A percentile compares a stretch with the other conserved stretches of the same genome.
Evolutionary conservation across 2,888 invertebrate species (phyloP).

Genomic region (Amphipyra berbera): DNA sequence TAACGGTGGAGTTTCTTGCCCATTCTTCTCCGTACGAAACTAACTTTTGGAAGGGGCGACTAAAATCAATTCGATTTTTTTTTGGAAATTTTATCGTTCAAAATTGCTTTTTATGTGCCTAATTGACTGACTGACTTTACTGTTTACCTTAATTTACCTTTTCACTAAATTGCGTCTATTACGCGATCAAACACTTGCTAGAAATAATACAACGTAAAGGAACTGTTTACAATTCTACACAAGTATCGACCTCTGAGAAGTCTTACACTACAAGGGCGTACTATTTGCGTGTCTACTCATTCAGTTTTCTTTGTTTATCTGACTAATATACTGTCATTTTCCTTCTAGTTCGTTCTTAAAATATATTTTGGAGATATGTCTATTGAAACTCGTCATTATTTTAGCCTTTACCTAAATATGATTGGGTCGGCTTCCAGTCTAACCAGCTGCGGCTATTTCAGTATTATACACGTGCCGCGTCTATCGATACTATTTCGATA

Average conservation of each 20-base stretch:
- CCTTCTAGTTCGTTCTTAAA: constrained; percentile 3
- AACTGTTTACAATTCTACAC: constrained; percentile 53
- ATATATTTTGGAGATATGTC: neutral
- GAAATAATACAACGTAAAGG: constrained; percentile 44
- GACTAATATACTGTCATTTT: constrained; percentile 3
- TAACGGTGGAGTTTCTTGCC: too few relatives aligned
- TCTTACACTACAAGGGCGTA: constrained; percentile 54
- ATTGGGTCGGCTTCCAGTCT: neutral
- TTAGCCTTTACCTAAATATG: too few relatives aligned
- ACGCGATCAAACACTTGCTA: constrained; percentile 29
- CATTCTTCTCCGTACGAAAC: too few relatives aligned
- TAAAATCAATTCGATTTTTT: too few relatives aligned
- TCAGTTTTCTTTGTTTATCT: constrained; percentile 33
- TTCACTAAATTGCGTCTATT: constrained; percentile 42
- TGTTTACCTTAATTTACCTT: neutral
- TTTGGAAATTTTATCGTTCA: too few relatives aligned
- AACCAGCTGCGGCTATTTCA: constrained; percentile 2
- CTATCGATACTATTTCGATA: neutral
- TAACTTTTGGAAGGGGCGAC: too few relatives aligned
- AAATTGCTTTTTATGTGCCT: too few relatives aligned
- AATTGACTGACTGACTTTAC: too few relatives aligned
- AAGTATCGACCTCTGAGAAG: constrained; percentile 50
- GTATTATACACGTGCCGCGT: constrained; percentile 10
- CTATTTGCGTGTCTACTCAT: constrained; percentile 38
- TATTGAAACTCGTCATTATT: too few relatives aligned